Evolutionary conservation across 2,797 vertebrate species (phyloP).

Genomic region (Eulemur coronatus): DNA sequence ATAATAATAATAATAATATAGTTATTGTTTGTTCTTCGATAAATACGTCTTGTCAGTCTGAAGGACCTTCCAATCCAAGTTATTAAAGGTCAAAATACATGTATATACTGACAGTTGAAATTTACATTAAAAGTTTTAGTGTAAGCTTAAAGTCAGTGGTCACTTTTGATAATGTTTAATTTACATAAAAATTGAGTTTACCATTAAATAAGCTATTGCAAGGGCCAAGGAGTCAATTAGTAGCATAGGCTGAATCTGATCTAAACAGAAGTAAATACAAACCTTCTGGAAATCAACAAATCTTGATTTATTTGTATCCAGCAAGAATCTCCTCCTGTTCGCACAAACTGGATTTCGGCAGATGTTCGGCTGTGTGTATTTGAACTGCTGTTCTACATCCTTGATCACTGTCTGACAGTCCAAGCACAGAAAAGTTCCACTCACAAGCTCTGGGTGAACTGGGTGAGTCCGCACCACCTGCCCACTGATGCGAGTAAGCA

Average conservation of each 20-base stretch:
- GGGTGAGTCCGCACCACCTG: conserved; percentile 99
- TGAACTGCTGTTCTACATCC: conserved; percentile 98
- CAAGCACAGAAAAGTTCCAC: conserved; percentile 95
- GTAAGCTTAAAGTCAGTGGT: not conserved
- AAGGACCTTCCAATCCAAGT: not conserved
- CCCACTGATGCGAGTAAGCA: conserved; percentile 95
- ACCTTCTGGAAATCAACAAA: conserved; percentile 99
- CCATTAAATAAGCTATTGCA: conserved; percentile 4
- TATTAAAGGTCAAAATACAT: conserved; percentile 8
- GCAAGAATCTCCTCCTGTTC: conserved; percentile 95
- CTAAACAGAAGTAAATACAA: not conserved
- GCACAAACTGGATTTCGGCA: conserved; percentile 98
- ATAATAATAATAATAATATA: not conserved
- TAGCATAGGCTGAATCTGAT: not conserved
- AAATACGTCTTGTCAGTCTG: not conserved
- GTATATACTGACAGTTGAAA: not conserved
- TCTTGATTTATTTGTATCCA: conserved; percentile 98
- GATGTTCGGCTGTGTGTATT: conserved; percentile 97
- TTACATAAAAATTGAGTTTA: conserved; percentile 4
- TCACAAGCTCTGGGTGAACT: conserved; percentile 97
- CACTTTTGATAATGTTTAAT: not conserved
- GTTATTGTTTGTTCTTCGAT: not conserved
- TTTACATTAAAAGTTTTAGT: not conserved
- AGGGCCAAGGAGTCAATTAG: not conserved
- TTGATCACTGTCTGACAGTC: conserved; percentile 97